phyloP scores from a whole-genome alignment of 2,888 invertebrate genomes.

The Timema cristinae region DNA sequence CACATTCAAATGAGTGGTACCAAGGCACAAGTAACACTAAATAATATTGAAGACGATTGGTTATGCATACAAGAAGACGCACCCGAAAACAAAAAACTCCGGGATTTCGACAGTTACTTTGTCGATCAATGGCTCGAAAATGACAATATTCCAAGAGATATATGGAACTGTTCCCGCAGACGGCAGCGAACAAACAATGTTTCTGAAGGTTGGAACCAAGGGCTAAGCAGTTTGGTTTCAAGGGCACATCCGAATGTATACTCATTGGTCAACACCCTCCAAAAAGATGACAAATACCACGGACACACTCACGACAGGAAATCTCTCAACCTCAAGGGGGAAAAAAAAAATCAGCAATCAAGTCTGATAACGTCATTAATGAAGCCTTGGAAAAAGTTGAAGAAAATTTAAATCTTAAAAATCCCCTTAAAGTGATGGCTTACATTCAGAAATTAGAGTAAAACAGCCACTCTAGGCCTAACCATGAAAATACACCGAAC shows the following conservation, averaged over 20 bases:
- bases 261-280: background rate
- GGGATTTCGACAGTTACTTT: background rate
- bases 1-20: background rate
- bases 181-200: background rate
- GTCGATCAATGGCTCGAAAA: background rate
- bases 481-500: too few relatives aligned
- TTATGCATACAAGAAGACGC: background rate
- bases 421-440: too few relatives aligned
- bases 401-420: too few relatives aligned
- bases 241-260: background rate
- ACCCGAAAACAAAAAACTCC: background rate
- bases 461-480: too few relatives aligned
- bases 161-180: background rate
- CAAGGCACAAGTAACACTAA: background rate
- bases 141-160: background rate
- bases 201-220: background rate
- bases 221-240: slow-evolving; percentile 1
- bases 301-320: background rate
- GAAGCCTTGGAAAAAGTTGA: too few relatives aligned
- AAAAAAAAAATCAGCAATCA: background rate
- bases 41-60: background rate
- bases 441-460: too few relatives aligned
- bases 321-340: background rate
- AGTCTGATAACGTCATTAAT: too few relatives aligned
- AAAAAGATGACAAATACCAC: background rate